Evolutionary conservation across 2,797 vertebrate species (phyloP).

Genomic region (Rhyacichthys aspro): DNA sequence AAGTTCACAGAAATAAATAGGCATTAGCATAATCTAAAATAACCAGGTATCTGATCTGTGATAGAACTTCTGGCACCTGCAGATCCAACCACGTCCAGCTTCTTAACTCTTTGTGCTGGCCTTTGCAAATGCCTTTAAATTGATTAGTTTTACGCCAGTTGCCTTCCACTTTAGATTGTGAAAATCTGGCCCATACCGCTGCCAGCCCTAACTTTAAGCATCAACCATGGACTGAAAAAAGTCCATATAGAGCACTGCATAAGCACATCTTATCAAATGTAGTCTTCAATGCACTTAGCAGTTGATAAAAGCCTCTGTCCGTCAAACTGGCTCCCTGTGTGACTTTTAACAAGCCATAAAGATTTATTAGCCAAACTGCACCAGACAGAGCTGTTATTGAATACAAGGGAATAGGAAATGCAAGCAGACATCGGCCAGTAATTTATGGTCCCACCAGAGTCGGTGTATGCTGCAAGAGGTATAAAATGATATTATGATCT

Average conservation of each 20-base stretch:
- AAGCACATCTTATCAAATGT: conserved; percentile 7
- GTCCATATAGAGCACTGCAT: conserved; percentile 1
- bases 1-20: too few relatives aligned
- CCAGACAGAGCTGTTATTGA: conserved; percentile 53
- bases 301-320: conserved; percentile 39
- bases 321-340: conserved; percentile 40
- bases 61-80: too few relatives aligned
- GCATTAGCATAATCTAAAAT: too few relatives aligned
- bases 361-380: conserved; percentile 62
- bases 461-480: conserved; percentile 46
- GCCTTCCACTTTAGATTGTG: too few relatives aligned
- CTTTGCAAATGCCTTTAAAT: too few relatives aligned
- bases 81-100: too few relatives aligned
- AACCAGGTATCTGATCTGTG: too few relatives aligned
- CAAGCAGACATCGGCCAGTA: conserved; percentile 51
- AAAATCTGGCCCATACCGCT: too few relatives aligned
- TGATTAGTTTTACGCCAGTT: too few relatives aligned
- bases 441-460: conserved; percentile 60
- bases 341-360: conserved; percentile 62
- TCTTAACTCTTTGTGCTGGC: too few relatives aligned
- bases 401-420: conserved; percentile 53
- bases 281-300: conserved; percentile 22
- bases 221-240: too few relatives aligned
- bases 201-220: too few relatives aligned
- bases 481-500: conserved; percentile 59